phyloP scores from a whole-genome alignment of 23 tunicate species.

The Phallusia fumigata region DNA sequence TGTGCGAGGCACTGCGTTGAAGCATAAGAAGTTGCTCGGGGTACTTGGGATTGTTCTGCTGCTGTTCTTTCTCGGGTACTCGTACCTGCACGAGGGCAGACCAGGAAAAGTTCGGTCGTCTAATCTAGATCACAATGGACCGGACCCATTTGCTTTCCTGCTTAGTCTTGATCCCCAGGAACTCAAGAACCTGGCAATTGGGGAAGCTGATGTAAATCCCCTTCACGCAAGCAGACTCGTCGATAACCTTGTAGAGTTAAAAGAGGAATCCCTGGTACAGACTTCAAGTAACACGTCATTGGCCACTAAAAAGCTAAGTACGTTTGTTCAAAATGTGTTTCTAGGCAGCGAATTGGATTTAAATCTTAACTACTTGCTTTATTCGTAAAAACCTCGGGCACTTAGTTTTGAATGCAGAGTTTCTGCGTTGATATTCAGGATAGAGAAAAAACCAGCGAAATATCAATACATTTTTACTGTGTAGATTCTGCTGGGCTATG shows the following conservation, averaged over 20 bases:
- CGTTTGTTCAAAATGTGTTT: background rate
- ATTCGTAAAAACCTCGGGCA: too few relatives aligned
- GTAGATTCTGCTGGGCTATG: too few relatives aligned
- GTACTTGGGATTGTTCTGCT: background rate
- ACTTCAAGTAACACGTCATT: background rate
- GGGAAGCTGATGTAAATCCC: conserved; percentile 31
- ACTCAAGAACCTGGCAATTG: conserved; percentile 38
- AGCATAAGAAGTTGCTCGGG: conserved; percentile 20
- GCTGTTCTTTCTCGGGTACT: conserved; percentile 25
- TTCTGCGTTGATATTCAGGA: too few relatives aligned
- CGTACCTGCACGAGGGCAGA: conserved; percentile 43
- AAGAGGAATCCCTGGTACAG: conserved; percentile 39
- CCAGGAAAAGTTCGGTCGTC: conserved; percentile 40
- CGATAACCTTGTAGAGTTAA: conserved; percentile 33
- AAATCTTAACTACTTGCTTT: too few relatives aligned
- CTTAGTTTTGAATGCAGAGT: too few relatives aligned
- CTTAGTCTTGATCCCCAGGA: conserved; percentile 11
- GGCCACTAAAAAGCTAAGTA: background rate
- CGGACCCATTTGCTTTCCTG: conserved; percentile 35
- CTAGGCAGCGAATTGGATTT: too few relatives aligned
- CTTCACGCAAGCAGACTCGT: conserved; percentile 36
- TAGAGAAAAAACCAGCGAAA: too few relatives aligned
- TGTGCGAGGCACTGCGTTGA: conserved; percentile 24
- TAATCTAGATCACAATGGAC: conserved; percentile 53
- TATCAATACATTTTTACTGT: too few relatives aligned